phyloP scores from a whole-genome alignment of 2,113 vertebrate species.

The Camelus bactrianus region DNA sequence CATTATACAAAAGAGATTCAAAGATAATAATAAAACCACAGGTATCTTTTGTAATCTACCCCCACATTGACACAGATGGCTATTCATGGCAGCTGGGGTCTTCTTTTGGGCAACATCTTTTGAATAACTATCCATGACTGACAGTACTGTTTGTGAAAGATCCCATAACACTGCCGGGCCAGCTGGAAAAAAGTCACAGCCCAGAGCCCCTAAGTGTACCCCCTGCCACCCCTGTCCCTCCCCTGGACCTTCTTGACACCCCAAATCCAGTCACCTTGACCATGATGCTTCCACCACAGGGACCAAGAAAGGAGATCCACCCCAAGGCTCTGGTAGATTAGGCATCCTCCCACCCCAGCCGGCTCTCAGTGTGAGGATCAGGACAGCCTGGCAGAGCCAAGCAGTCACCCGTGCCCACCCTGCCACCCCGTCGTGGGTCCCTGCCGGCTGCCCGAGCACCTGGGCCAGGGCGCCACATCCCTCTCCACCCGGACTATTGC shows the following conservation, averaged over 20 bases:
- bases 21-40: neutral
- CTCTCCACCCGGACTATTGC: neutral
- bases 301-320: neutral
- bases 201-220: neutral
- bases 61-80: neutral
- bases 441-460: neutral
- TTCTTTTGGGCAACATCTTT: neutral
- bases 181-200: neutral
- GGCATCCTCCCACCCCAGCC: fast-evolving
- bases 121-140: neutral
- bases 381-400: too few relatives aligned
- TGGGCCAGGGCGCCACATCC: neutral
- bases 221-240: neutral
- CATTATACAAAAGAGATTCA: neutral
- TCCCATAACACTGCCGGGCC: neutral
- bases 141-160: neutral
- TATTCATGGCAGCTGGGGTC: neutral
- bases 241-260: neutral
- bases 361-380: neutral
- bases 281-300: neutral
- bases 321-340: neutral
- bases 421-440: fast-evolving
- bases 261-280: neutral
- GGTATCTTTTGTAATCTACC: neutral
- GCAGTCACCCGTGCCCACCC: neutral